These are phyloP conservation scores for human (Homo sapiens) DNA, from an alignment of 2,113 vertebrate genomes.

Conservation along the genomic window GRCh38 chr5:62707001-62707500, in stretches of 20 bases:
- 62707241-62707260: background rate
- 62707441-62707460: background rate
- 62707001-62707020: background rate
- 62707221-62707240: background rate
- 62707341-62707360: background rate
- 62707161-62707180: background rate
- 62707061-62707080: background rate
- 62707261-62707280: rapidly evolving
- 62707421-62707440: background rate
- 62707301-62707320: background rate
- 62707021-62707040: conserved; percentile 23
- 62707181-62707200: background rate
- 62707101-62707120: background rate
- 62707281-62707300: background rate
- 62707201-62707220: background rate
- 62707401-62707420: conserved; percentile 19
- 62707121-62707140: background rate
- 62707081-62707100: background rate
- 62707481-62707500: background rate
- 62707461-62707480: conserved; percentile 8
- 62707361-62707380: background rate
- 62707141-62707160: background rate
- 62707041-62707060: background rate
- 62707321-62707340: background rate
- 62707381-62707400: conserved; percentile 4